Conservation (phyloP, 2,797 vertebrate species). For the Rhinichthys osculus region DNA sequence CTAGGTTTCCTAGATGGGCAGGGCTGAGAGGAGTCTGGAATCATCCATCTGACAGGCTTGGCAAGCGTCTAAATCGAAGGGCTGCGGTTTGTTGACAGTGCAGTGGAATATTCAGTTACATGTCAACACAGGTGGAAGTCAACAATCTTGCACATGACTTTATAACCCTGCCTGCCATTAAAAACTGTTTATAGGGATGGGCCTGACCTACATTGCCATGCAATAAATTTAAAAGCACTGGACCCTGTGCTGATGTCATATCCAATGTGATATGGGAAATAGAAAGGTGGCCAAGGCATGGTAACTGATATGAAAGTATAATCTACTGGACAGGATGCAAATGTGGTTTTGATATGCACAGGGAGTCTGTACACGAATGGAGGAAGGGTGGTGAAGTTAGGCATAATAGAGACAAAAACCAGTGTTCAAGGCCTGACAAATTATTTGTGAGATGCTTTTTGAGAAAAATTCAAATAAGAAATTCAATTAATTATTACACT, state of each 20-base stretch:
- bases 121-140: conserved; percentile 54
- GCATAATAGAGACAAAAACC: neutral
- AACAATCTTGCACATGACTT: conserved; percentile 48
- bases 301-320: neutral
- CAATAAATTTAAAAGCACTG: neutral
- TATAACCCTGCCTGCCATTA: neutral
- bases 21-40: conserved; percentile 16
- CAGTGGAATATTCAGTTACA: conserved; percentile 55
- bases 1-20: conserved; percentile 42
- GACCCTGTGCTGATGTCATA: neutral
- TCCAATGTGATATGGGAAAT: conserved; percentile 7
- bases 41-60: conserved; percentile 13
- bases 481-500: neutral
- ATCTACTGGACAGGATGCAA: neutral
- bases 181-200: conserved; percentile 22
- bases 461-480: neutral
- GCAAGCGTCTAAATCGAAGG: conserved; percentile 6
- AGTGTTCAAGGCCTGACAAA: neutral
- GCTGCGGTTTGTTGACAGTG: conserved; percentile 49
- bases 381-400: neutral
- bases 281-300: neutral
- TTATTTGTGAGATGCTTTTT: neutral
- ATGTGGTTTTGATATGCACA: neutral
- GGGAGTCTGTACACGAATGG: neutral
- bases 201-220: conserved; percentile 3